Conservation (phyloP, 2,113 vertebrate species). For the Sclerurus mexicanus region DNA sequence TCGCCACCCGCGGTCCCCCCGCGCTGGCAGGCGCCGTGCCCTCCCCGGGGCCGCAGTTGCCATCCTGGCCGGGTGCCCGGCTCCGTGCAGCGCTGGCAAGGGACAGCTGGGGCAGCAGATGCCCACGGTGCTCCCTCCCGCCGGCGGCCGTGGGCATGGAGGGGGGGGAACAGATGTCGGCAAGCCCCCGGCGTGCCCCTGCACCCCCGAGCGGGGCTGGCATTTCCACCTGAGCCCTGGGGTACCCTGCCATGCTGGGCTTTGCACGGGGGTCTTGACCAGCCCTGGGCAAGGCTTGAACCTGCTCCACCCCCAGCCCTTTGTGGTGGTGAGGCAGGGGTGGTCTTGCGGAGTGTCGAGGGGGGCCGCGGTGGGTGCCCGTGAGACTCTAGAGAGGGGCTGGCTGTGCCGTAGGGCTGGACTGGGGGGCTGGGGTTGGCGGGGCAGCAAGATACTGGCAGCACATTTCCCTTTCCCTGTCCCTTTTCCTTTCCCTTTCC, state of each 20-base stretch:
- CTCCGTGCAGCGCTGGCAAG: slow-evolving; percentile 11
- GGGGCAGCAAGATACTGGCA: background rate
- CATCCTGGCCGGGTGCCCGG: slow-evolving; percentile 42
- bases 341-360: background rate
- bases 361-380: no score
- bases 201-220: background rate
- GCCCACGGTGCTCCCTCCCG: background rate
- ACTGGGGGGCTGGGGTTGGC: background rate
- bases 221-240: background rate
- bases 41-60: slow-evolving; percentile 49
- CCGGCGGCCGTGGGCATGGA: background rate
- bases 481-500: background rate
- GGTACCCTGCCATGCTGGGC: background rate
- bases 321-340: background rate
- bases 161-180: background rate
- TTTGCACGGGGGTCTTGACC: background rate
- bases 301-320: background rate
- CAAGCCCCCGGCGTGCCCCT: background rate
- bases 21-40: background rate
- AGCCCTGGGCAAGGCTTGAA: background rate
- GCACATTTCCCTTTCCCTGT: background rate
- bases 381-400: no score
- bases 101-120: slow-evolving; percentile 49
- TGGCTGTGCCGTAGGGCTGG: background rate
- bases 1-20: background rate